phyloP scores from a whole-genome alignment of 1,140 invertebrate genomes.

The Marisa cornuarietis region DNA sequence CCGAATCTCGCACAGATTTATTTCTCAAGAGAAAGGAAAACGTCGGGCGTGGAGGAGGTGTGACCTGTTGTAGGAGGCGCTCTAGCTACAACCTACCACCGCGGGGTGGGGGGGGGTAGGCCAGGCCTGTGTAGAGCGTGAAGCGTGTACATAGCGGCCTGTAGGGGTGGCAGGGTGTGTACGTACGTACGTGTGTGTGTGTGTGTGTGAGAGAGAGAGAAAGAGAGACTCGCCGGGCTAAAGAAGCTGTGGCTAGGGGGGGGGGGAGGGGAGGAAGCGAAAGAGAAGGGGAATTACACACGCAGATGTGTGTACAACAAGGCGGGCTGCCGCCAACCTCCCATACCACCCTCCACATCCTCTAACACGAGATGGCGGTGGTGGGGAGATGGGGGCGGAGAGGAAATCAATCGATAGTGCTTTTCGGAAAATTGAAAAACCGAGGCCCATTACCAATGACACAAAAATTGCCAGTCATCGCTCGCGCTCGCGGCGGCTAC shows the following conservation, averaged over 20 bases:
- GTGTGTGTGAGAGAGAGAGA: no score
- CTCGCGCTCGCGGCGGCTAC: not conserved
- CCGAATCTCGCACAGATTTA: conserved; percentile 27
- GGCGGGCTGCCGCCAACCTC: not conserved
- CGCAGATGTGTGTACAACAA: conserved; percentile 14
- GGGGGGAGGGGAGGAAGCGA: not conserved
- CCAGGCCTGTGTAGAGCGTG: not conserved
- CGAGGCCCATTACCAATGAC: conserved; percentile 16
- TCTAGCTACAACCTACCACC: conserved; percentile 18
- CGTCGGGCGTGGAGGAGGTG: conserved; percentile 13
- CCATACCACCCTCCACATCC: not conserved
- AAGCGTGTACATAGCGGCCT: not conserved
- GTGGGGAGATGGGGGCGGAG: not conserved
- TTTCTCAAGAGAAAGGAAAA: conserved; percentile 24
- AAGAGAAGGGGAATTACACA: conserved; percentile 4
- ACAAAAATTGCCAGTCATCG: conserved; percentile 26
- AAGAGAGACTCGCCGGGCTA: not conserved
- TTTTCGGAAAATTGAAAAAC: conserved; percentile 23
- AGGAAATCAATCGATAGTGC: conserved; percentile 15
- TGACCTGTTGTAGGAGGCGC: conserved; percentile 14
- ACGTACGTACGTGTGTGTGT: not conserved
- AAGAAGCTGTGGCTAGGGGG: not conserved
- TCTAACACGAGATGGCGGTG: not conserved
- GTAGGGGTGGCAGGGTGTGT: not conserved
- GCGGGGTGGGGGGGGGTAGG: not conserved